phyloP scores from a whole-genome alignment of 2,797 vertebrate genomes.

The Erethizon dorsatum region DNA sequence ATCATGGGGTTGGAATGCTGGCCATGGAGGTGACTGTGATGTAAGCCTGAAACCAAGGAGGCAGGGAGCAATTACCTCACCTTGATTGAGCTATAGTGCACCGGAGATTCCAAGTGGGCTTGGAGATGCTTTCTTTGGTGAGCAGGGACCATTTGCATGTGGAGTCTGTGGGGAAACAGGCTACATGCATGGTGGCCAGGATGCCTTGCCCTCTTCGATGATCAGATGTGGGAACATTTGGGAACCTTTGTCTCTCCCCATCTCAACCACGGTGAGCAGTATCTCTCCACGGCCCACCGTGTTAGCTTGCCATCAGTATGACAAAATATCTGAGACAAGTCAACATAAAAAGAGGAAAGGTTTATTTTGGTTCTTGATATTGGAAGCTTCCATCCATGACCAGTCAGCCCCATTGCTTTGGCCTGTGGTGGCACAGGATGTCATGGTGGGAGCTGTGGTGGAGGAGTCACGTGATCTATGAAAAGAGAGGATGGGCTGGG shows the following conservation, averaged over 20 bases:
- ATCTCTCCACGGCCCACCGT: not conserved
- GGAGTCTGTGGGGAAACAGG: not conserved
- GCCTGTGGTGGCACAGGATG: not conserved
- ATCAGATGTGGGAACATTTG: not conserved
- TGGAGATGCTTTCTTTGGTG: not conserved
- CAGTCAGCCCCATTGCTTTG: not conserved
- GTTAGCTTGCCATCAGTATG: not conserved
- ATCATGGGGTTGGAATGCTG: conserved; percentile 59
- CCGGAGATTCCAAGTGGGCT: not conserved
- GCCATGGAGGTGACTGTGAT: conserved; percentile 67
- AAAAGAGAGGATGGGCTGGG: no score
- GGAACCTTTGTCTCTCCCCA: not conserved
- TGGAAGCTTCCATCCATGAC: not conserved
- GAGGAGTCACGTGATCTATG: not conserved
- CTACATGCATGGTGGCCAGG: not conserved
- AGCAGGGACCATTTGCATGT: not conserved
- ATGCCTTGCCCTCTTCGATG: not conserved
- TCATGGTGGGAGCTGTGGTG: not conserved
- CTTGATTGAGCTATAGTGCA: not conserved
- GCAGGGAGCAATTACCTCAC: conserved; percentile 32
- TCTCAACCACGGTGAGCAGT: not conserved
- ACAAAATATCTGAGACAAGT: not conserved
- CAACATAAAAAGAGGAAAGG: not conserved
- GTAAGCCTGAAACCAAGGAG: conserved; percentile 57
- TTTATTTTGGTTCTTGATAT: not conserved